Evolutionary conservation across 2,888 invertebrate species (phyloP).

Genomic region (Perizoma affinitatum): DNA sequence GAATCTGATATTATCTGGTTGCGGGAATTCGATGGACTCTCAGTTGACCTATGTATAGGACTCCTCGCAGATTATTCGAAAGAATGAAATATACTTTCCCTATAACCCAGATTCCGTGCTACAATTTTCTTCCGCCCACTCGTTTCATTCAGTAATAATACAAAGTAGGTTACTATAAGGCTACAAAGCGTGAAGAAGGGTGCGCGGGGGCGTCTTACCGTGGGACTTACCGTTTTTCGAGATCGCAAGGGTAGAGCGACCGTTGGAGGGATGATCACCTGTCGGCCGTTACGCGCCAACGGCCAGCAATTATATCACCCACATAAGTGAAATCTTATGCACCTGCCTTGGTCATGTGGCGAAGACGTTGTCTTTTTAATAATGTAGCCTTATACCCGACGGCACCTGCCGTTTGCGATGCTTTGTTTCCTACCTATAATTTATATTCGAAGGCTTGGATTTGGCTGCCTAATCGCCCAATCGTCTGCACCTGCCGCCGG

Average conservation of each 20-base stretch:
- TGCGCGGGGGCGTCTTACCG: slow-evolving; percentile 71
- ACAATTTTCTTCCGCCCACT: slow-evolving; percentile 17
- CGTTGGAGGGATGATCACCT: slow-evolving; percentile 82
- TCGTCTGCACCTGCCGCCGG: slow-evolving; percentile 84
- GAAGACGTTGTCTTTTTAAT: slow-evolving; percentile 72
- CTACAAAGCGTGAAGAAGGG: slow-evolving; percentile 59
- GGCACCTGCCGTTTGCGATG: slow-evolving; percentile 80
- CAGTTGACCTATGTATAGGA: no score
- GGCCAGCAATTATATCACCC: slow-evolving; percentile 80
- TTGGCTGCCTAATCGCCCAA: slow-evolving; percentile 73
- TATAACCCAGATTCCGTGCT: neutral
- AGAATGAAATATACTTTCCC: no score
- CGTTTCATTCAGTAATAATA: slow-evolving; percentile 42
- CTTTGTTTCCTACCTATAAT: slow-evolving; percentile 79
- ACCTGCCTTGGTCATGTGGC: slow-evolving; percentile 82
- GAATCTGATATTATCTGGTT: no score
- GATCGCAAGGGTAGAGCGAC: slow-evolving; percentile 75
- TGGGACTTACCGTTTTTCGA: slow-evolving; percentile 80
- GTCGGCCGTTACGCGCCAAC: slow-evolving; percentile 84
- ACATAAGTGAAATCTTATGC: slow-evolving; percentile 79
- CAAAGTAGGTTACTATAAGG: slow-evolving; percentile 54
- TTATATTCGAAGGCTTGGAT: slow-evolving; percentile 78
- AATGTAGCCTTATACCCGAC: slow-evolving; percentile 35
- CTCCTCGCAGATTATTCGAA: no score
- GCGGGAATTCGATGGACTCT: no score